Evolutionary conservation across 2,113 vertebrate species (phyloP).

Genomic region (Leucopsar rothschildi): DNA sequence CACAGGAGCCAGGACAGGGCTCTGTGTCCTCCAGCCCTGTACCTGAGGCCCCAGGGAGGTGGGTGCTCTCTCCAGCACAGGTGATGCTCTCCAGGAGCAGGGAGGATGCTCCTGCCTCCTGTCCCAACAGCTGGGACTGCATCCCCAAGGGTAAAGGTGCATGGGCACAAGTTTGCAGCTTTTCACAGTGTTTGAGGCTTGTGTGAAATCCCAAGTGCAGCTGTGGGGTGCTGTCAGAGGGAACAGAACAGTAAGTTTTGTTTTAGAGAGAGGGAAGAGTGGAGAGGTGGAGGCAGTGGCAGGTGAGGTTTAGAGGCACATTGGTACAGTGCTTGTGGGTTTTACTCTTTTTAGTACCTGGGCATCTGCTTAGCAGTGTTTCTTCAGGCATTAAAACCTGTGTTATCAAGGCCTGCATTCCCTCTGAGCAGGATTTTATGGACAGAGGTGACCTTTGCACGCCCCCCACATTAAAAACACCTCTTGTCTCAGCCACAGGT

Average conservation of each 20-base stretch:
- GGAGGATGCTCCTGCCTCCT: background rate
- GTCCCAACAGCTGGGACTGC: background rate
- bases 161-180: accelerated
- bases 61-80: background rate
- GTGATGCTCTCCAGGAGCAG: background rate
- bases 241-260: background rate
- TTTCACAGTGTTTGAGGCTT: background rate
- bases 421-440: background rate
- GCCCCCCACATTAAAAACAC: background rate
- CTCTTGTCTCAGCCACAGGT: background rate
- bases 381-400: background rate
- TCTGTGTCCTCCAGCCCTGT: accelerated
- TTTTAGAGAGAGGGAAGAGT: background rate
- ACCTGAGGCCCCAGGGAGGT: accelerated
- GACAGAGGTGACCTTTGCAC: background rate
- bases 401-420: background rate
- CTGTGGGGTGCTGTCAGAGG: background rate
- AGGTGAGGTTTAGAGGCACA: accelerated
- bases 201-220: background rate
- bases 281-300: background rate
- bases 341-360: background rate
- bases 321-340: background rate
- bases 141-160: background rate
- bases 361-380: background rate
- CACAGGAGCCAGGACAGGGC: background rate